Conservation (phyloP, 2,113 vertebrate genomes). For the Kobus ellipsiprymnus region DNA sequence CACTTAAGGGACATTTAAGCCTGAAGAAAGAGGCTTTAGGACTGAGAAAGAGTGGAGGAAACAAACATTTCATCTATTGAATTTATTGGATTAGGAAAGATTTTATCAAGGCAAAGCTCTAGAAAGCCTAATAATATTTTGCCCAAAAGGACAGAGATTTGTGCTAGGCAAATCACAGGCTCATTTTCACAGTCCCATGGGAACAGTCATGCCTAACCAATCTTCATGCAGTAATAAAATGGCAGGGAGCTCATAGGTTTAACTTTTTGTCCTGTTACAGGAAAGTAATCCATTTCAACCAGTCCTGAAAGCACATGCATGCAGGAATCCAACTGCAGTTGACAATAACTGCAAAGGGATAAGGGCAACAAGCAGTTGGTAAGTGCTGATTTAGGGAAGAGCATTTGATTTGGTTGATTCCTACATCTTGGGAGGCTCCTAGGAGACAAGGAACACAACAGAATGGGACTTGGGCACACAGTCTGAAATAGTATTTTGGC, state of each 20-base stretch:
- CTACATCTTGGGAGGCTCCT: background rate
- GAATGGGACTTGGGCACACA: background rate
- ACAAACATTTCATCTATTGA: slow-evolving; percentile 57
- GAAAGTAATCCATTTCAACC: background rate
- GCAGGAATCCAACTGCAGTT: background rate
- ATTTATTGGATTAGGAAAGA: slow-evolving; percentile 59
- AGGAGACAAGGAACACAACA: background rate
- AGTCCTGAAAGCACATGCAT: background rate
- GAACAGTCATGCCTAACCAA: slow-evolving; percentile 13
- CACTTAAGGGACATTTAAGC: slow-evolving; percentile 50
- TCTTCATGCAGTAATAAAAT: slow-evolving; percentile 18
- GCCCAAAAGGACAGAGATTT: slow-evolving; percentile 57
- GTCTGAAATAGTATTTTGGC: background rate
- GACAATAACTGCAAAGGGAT: background rate
- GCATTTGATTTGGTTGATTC: background rate
- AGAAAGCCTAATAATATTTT: slow-evolving; percentile 65
- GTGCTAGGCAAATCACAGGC: slow-evolving; percentile 3
- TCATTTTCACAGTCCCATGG: slow-evolving; percentile 54
- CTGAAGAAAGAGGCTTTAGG: slow-evolving; percentile 50
- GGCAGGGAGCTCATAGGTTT: slow-evolving; percentile 35
- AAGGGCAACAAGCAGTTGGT: background rate
- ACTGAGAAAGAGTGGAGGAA: slow-evolving; percentile 20
- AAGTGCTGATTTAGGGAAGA: background rate
- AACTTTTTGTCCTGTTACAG: slow-evolving; percentile 8
- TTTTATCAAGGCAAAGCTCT: slow-evolving; percentile 56